Percentiles rank a stretch among this genome's conserved stretches.
Conservation (phyloP, 2,888 invertebrate species). For the Sphaerophoria taeniata region DNA sequence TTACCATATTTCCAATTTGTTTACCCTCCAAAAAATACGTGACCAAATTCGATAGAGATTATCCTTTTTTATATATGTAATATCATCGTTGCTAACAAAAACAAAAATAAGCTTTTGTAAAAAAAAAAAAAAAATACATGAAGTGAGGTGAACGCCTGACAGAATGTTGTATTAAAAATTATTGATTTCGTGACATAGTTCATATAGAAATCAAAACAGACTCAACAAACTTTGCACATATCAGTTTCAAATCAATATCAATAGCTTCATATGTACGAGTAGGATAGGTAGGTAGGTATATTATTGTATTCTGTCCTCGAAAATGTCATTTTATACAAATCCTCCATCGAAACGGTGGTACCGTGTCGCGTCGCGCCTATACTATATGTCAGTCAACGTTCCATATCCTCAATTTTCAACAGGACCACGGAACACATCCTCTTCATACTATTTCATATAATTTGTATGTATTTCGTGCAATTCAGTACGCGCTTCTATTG, state of each 20-base stretch:
- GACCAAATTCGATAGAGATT: constrained; percentile 60
- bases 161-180: constrained; percentile 73
- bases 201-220: constrained; percentile 72
- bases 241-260: constrained; percentile 63
- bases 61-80: constrained; percentile 44
- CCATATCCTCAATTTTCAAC: not conserved
- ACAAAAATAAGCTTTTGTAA: not conserved
- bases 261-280: not conserved
- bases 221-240: constrained; percentile 70
- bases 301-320: constrained; percentile 26
- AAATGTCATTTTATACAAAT: constrained; percentile 37
- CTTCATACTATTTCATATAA: constrained; percentile 33
- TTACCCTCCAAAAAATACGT: constrained; percentile 42
- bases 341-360: not conserved
- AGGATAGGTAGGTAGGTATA: not conserved
- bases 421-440: constrained; percentile 12
- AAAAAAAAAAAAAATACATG: not conserved
- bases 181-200: constrained; percentile 73
- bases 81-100: not conserved
- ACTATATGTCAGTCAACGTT: no score
- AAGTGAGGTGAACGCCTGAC: constrained; percentile 30
- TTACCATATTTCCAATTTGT: constrained; percentile 57
- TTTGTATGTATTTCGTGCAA: constrained; percentile 67
- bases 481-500: constrained; percentile 67
- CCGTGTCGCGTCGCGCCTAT: no score